Conservation (phyloP, 2,113 vertebrate species). For the Regulus satrapa region DNA sequence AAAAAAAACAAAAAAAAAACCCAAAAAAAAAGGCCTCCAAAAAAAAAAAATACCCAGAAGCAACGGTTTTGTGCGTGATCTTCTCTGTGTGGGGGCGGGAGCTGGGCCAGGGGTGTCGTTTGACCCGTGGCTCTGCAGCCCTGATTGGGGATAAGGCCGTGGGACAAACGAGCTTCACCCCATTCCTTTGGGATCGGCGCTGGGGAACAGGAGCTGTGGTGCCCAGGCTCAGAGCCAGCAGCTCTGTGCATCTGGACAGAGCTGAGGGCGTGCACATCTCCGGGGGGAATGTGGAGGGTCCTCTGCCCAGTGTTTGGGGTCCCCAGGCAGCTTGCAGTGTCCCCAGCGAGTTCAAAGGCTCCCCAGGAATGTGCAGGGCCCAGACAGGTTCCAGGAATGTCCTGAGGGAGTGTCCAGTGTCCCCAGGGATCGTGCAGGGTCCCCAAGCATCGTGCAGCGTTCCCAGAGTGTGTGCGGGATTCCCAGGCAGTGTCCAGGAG, state of each 20-base stretch:
- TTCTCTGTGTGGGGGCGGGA: not conserved
- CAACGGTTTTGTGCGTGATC: not conserved
- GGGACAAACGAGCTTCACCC: not conserved
- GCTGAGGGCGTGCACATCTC: not conserved
- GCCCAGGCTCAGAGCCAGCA: not conserved
- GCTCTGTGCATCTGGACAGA: not conserved
- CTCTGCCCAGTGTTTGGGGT: not conserved
- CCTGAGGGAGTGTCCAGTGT: fast-evolving
- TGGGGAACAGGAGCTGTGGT: not conserved
- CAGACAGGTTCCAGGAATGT: not conserved
- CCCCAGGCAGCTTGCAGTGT: too few species aligned
- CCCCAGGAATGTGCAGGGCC: not conserved
- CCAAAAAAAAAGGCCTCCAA: not conserved
- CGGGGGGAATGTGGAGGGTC: fast-evolving
- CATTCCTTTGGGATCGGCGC: not conserved
- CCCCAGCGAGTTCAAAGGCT: not conserved
- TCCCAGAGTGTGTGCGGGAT: not conserved
- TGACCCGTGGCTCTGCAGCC: not conserved
- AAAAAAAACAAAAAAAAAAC: constrained; percentile 25
- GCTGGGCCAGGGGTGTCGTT: not conserved
- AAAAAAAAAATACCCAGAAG: not conserved
- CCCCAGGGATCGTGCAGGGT: not conserved
- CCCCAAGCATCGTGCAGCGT: not conserved
- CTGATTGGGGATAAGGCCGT: not conserved
- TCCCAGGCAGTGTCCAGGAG: not conserved